Evolutionary conservation across 2,797 vertebrate species (phyloP).

Genomic region (Sebastiscus tertius): DNA sequence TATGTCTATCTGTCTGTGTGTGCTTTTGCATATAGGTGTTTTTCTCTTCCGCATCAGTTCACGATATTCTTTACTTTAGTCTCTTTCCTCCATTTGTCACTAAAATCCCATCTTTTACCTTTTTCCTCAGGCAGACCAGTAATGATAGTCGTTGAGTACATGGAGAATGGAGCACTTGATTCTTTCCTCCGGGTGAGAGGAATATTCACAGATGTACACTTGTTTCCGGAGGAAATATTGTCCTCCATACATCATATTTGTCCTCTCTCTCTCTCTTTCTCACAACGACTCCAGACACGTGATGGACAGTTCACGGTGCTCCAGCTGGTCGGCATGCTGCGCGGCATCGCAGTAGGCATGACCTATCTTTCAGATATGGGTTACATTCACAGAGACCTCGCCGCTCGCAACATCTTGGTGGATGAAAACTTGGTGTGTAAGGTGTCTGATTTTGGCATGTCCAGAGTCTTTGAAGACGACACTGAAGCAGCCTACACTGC

Average conservation of each 20-base stretch:
- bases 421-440: slow-evolving; percentile 93
- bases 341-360: slow-evolving; percentile 85
- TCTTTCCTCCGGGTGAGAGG: slow-evolving; percentile 92
- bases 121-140: slow-evolving; percentile 91
- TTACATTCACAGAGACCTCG: slow-evolving; percentile 96
- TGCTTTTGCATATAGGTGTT: not conserved
- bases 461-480: slow-evolving; percentile 94
- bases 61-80: not conserved
- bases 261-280: slow-evolving; percentile 7
- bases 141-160: slow-evolving; percentile 98
- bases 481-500: slow-evolving; percentile 94
- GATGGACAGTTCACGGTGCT: slow-evolving; percentile 85
- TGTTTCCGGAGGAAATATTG: not conserved
- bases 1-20: not conserved
- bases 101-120: slow-evolving; percentile 17
- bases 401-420: slow-evolving; percentile 96
- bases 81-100: not conserved
- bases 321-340: slow-evolving; percentile 85
- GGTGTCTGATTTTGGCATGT: slow-evolving; percentile 97
- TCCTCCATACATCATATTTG: not conserved
- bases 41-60: not conserved
- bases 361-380: slow-evolving; percentile 98
- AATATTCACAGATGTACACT: not conserved
- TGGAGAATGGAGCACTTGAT: slow-evolving; percentile 97
- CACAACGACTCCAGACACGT: slow-evolving; percentile 67